Conservation (phyloP, 1,140 invertebrate species). For the Metaphire vulgaris region DNA sequence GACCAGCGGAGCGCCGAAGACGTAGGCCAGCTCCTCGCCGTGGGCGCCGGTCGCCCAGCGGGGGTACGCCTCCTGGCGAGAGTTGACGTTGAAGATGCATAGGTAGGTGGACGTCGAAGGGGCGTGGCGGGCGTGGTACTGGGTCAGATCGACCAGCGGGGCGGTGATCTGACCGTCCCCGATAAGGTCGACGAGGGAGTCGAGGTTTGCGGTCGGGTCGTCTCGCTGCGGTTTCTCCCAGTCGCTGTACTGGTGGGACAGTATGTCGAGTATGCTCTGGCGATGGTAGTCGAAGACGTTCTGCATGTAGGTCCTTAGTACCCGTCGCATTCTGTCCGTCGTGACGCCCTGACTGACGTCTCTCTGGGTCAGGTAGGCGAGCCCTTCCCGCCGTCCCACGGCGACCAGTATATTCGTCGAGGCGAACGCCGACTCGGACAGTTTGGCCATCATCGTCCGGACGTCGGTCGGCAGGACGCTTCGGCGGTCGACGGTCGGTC, state of each 20-base stretch:
- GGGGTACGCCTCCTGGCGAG: slow-evolving; percentile 64
- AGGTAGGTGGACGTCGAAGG: slow-evolving; percentile 43
- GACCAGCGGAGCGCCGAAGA: slow-evolving; percentile 83
- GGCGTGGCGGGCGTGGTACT: slow-evolving; percentile 54
- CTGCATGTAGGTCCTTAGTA: slow-evolving; percentile 76
- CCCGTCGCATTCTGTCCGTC: background rate
- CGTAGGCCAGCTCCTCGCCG: slow-evolving; percentile 84
- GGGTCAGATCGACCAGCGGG: slow-evolving; percentile 72
- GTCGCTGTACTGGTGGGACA: slow-evolving; percentile 95
- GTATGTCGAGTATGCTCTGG: slow-evolving; percentile 92
- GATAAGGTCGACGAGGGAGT: slow-evolving; percentile 80
- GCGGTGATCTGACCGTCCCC: slow-evolving; percentile 72
- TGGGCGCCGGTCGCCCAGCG: slow-evolving; percentile 84
- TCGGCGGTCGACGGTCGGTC: too few relatives aligned
- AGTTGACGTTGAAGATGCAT: slow-evolving; percentile 85
- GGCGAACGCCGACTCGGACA: background rate
- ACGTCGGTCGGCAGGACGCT: slow-evolving; percentile 34
- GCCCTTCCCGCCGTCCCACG: slow-evolving; percentile 82
- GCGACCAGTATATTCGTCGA: slow-evolving; percentile 79
- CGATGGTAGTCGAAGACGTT: slow-evolving; percentile 80
- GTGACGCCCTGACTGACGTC: slow-evolving; percentile 82
- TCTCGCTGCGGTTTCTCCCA: slow-evolving; percentile 68
- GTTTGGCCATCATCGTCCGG: slow-evolving; percentile 27
- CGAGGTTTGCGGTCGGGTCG: slow-evolving; percentile 84
- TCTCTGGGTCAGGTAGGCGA: slow-evolving; percentile 77